Base-by-base conservation (phyloP, 2,888 invertebrate genomes). In the Polietes domitor region DNA sequence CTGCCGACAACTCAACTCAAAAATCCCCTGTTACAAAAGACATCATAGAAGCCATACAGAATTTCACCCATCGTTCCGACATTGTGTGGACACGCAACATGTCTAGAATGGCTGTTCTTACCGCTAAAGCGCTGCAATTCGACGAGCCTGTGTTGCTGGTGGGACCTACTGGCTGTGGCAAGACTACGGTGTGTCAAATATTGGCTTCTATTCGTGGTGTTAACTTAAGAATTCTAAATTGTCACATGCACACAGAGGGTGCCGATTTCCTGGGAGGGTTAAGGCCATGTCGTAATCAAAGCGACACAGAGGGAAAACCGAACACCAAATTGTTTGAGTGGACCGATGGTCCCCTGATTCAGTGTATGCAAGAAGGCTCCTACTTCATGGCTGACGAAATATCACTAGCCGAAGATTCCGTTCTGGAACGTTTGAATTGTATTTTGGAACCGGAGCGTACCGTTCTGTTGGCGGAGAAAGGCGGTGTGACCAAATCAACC, bases 171-270 rank as follows among this genome's bases (percentile, higher is more conserved):
- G 99, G 98, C 0, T 98, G 98, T 90, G 99, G 99, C 0, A 99
- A 99, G 93, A 99, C 99, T 0, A 98, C 98, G 0, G 94, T 99
- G 4, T 98, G 98, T 88, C 98, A 99, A 93, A 93, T 98, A 19
- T 93, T 97, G 72, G 96, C 98, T 5, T 94, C 94, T 32, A 93
- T 96, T 74, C 94, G 94, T 83, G 92, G 93, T 0, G 95, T 95
- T 75, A 92, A 94, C 75, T 93, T 99, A 50, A 93, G 96, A 76
- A 95, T 97, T 50, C 95, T 99, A 1, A 99, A 99, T 92, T 99
- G 99, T 92, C 99, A 99, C 89, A 97, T 99, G 96, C 98, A 99
- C 89, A 98, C 99, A 0, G 99, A 99, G 92, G 98, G 98, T 86
- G 96, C 99, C 0, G 99, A 99, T 92, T 99, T 99, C 90, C 93